Conservation (phyloP, 2,888 invertebrate species). For the Ochropleura plecta region DNA sequence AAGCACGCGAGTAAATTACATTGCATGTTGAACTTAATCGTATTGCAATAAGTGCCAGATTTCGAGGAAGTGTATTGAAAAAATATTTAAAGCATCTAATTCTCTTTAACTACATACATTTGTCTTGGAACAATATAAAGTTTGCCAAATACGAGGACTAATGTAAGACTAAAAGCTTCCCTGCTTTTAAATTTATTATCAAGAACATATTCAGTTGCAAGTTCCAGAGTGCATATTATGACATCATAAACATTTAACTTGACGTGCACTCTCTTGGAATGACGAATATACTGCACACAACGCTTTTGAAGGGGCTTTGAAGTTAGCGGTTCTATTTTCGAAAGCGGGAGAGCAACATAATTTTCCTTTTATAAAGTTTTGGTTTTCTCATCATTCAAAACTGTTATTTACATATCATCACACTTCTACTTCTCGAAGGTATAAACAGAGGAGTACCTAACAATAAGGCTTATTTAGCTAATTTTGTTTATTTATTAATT, state of each 20-base stretch:
- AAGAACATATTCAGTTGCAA: slow-evolving; percentile 44
- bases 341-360: background rate
- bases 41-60: too few species aligned
- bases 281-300: slow-evolving; percentile 30
- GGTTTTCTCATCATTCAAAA: too few species aligned
- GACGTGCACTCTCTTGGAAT: slow-evolving; percentile 48
- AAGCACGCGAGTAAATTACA: too few species aligned
- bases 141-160: background rate
- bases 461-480: background rate
- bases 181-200: slow-evolving; percentile 50
- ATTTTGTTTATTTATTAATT: background rate
- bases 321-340: background rate
- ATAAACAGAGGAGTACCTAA: background rate
- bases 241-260: slow-evolving; percentile 56
- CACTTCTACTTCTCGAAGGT: background rate
- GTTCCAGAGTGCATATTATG: slow-evolving; percentile 45
- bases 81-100: slow-evolving; percentile 33
- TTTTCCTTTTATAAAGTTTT: background rate
- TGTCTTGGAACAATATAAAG: background rate
- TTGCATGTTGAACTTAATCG: too few species aligned
- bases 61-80: too few species aligned
- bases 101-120: slow-evolving; percentile 13
- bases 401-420: background rate
- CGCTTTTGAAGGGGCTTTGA: slow-evolving; percentile 1
- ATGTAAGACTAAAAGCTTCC: slow-evolving; percentile 26